Percentiles rank a stretch among this genome's conserved stretches.
Evolutionary conservation across 1,140 invertebrate genomes (phyloP).

Genomic region (Streblospio benedicti): DNA sequence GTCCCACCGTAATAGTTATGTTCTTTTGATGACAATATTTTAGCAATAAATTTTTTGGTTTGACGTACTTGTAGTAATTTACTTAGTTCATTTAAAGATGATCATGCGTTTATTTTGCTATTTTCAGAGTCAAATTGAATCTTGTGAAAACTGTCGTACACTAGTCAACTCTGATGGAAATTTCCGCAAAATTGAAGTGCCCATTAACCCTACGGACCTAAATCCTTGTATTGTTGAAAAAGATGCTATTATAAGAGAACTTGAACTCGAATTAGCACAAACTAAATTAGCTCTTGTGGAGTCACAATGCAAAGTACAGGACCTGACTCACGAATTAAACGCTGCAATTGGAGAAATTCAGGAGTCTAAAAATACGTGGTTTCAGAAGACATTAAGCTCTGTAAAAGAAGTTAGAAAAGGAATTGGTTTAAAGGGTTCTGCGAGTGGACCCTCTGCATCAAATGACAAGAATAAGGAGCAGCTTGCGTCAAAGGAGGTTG

Average conservation of each 20-base stretch:
- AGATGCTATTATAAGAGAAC: slow-evolving; percentile 63
- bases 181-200: slow-evolving; percentile 27
- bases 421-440: too few species aligned
- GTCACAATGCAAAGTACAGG: slow-evolving; percentile 84
- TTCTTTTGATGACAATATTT: too few species aligned
- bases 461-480: too few species aligned
- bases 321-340: slow-evolving; percentile 83
- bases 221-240: slow-evolving; percentile 31
- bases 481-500: too few species aligned
- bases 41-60: too few species aligned
- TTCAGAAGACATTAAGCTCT: slow-evolving; percentile 74
- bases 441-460: too few species aligned
- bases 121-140: slow-evolving; percentile 32
- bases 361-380: slow-evolving; percentile 68
- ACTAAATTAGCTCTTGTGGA: slow-evolving; percentile 94
- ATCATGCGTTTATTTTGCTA: too few species aligned
- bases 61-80: slow-evolving; percentile 9
- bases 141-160: slow-evolving; percentile 37
- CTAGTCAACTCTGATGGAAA: slow-evolving; percentile 34
- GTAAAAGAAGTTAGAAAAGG: slow-evolving; percentile 55
- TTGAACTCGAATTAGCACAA: slow-evolving; percentile 90
- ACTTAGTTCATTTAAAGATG: too few species aligned
- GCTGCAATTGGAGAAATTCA: slow-evolving; percentile 72
- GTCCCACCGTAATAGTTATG: too few species aligned
- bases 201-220: slow-evolving; percentile 24